Conservation (phyloP, 2,113 vertebrate species). For the Petrocephalus zakoni region DNA sequence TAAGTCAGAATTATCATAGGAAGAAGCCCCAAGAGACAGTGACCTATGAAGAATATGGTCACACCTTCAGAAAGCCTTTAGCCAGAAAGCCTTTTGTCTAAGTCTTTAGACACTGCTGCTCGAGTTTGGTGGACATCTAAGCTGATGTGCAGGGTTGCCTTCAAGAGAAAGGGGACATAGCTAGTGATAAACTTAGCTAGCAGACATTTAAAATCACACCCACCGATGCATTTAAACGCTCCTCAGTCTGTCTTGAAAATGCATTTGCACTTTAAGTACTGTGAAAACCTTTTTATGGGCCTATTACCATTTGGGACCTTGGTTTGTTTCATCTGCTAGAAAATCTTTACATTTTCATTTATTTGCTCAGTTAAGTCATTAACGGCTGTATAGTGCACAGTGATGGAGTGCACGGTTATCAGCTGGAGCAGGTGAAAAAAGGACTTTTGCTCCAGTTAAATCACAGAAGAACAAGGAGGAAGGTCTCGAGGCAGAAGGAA, state of each 20-base stretch:
- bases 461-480: neutral
- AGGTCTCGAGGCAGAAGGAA: neutral
- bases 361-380: neutral
- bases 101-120: neutral
- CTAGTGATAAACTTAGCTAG: neutral
- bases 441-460: neutral
- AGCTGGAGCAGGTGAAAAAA: neutral
- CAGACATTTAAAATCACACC: neutral
- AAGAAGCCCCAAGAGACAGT: neutral
- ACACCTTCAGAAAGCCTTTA: neutral
- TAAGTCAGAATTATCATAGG: neutral
- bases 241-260: neutral
- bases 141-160: neutral
- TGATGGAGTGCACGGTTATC: neutral
- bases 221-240: neutral
- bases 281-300: neutral
- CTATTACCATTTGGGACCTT: neutral
- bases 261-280: neutral
- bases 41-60: neutral
- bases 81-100: neutral
- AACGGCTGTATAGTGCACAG: neutral
- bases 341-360: neutral
- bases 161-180: neutral
- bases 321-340: neutral
- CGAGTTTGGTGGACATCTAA: neutral